Percentiles rank a stretch among this genome's conserved stretches.
phyloP scores from a whole-genome alignment of 1,140 invertebrate genomes.

The Panagrolaimus sp. region DNA sequence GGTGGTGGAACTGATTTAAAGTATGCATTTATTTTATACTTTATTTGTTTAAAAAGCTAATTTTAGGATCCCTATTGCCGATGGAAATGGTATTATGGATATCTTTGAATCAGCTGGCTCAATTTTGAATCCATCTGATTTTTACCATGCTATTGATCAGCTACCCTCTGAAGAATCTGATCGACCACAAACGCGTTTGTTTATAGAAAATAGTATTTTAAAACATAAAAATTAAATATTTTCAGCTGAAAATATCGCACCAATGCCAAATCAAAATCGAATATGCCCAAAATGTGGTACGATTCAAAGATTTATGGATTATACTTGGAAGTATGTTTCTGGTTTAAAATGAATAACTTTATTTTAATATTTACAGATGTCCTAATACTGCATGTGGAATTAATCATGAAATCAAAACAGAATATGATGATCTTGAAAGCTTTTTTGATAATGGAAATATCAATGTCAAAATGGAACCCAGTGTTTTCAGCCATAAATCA shows the following conservation, averaged over 20 bases:
- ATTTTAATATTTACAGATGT: conserved; percentile 26
- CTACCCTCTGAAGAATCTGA: conserved; percentile 36
- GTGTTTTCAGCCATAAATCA: neutral
- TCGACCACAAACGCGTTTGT: conserved; percentile 34
- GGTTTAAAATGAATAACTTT: too few species aligned
- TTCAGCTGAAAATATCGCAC: conserved; percentile 11
- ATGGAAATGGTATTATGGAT: conserved; percentile 35
- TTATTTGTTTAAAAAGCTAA: neutral
- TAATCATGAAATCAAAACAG: neutral
- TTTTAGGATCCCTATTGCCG: neutral
- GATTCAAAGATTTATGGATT: neutral
- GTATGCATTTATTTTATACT: conserved; percentile 17
- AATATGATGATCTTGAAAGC: conserved; percentile 1
- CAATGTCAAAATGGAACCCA: neutral
- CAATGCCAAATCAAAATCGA: neutral
- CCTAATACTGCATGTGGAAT: conserved; percentile 26
- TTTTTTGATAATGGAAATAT: neutral
- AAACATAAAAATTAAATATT: too few species aligned
- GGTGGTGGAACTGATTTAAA: conserved; percentile 25
- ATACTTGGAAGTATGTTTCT: conserved; percentile 34
- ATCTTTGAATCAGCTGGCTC: conserved; percentile 25
- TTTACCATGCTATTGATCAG: conserved; percentile 37
- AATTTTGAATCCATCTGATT: conserved; percentile 39
- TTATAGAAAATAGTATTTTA: too few species aligned
- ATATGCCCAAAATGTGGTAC: neutral